Base-by-base conservation (phyloP, 2,113 vertebrate species). In the Scomber colias region DNA sequence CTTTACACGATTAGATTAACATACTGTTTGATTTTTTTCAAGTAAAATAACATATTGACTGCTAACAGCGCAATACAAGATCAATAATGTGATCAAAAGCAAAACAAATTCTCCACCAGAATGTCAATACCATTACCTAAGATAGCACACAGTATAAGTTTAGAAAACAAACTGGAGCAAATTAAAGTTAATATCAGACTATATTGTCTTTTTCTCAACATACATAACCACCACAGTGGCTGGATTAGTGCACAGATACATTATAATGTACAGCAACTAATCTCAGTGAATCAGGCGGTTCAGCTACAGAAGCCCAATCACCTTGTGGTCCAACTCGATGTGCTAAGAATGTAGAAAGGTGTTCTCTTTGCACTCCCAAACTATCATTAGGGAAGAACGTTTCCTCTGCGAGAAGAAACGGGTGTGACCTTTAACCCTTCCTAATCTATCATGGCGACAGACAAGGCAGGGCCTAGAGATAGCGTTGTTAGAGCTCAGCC, bases 381-480 rank as follows among this genome's bases (percentile, higher is more conserved):
- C 51, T 75, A 67, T 81, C 79, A 79, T 75, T 65, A 94, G 93
- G 94, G 96, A 85, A 85, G 77, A 72, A 95, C 78, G 88, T 94
- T 95, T 96, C 95, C 93, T 94, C 94, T 93, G 62, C 1, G 73
- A 94, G 94, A 92, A 95, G 92, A 94, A 95, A 95, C 94, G 89
- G 49, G 48, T 3, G 84, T 90, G 94, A 93, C 94, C 96, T 91
- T 87, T 94, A 94, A 90, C 94, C 95, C 89, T 72, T 87, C 72
- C 72, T 92, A 95, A 95, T 96, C 94, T 45, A 93, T 89, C 85
- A 88, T 90, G 89, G 88, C 91, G 92, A 94, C 94, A 93, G 91
- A 90, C 82, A 40, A 84, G 59, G 94, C 85, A 78, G 79, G 77
- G 66, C 66, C 13, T 30, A 66, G 80, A 84, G 76, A 86, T 70